Evolutionary conservation across 2,113 vertebrate genomes (phyloP).

Genomic region (Mellivora capensis): DNA sequence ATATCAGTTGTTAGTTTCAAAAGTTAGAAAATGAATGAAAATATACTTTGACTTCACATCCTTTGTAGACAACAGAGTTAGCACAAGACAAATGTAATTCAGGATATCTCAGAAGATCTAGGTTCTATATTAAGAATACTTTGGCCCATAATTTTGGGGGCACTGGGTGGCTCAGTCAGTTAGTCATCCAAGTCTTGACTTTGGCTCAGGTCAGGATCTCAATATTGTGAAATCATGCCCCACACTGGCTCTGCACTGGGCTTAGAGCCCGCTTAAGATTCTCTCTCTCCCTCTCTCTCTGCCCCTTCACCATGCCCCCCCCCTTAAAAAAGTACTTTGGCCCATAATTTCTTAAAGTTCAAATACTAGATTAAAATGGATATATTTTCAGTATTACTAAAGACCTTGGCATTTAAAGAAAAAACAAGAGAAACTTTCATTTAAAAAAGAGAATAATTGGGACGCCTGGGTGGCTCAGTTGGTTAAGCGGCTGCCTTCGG

Average conservation of each 20-base stretch:
- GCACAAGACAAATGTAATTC: not conserved
- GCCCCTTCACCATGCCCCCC: not conserved
- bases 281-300: not conserved
- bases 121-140: not conserved
- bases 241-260: not conserved
- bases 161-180: not conserved
- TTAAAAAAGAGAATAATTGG: not conserved
- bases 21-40: constrained; percentile 29
- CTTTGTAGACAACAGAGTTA: not conserved
- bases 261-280: not conserved
- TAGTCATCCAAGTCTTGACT: not conserved
- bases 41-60: not conserved
- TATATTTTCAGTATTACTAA: not conserved
- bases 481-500: no score
- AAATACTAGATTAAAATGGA: not conserved
- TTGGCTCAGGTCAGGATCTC: not conserved
- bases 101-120: not conserved
- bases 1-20: not conserved
- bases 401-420: not conserved
- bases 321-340: not conserved
- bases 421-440: not conserved
- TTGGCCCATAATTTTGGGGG: not conserved
- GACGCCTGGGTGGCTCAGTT: no score
- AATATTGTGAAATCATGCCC: not conserved
- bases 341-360: constrained; percentile 4